A percentile compares a stretch with the other conserved stretches of the same genome.
Conservation (phyloP, 2,797 vertebrate species). For the Anguilla anguilla region DNA sequence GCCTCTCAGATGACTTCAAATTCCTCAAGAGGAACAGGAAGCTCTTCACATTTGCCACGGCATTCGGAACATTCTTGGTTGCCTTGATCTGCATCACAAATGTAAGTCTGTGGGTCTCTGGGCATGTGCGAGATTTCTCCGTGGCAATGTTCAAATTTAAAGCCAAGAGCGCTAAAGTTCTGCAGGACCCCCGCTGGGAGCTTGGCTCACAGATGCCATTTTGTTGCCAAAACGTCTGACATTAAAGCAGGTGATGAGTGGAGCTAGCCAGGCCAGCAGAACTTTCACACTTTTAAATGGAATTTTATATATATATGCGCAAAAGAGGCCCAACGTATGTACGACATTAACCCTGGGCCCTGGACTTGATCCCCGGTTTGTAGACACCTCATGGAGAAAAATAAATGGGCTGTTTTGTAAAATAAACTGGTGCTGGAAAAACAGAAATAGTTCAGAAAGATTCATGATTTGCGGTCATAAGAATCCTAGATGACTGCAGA, state of each 20-base stretch:
- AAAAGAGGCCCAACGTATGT: neutral
- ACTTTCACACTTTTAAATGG: neutral
- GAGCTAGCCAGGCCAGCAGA: neutral
- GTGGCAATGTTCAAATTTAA: slow-evolving; percentile 3
- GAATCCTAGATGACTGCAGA: too few relatives aligned
- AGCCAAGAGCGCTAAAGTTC: neutral
- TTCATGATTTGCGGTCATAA: neutral
- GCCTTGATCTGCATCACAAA: slow-evolving; percentile 92
- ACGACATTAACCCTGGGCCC: too few relatives aligned
- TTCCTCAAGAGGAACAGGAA: slow-evolving; percentile 92
- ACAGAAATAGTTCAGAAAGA: neutral
- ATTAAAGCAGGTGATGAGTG: neutral
- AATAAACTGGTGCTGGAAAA: neutral
- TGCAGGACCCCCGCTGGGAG: neutral
- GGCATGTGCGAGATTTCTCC: neutral
- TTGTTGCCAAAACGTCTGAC: neutral
- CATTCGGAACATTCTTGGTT: slow-evolving; percentile 87
- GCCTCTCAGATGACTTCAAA: slow-evolving; percentile 91
- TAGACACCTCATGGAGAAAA: neutral
- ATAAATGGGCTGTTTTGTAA: neutral
- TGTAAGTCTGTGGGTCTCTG: slow-evolving; percentile 70
- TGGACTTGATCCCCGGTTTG: neutral
- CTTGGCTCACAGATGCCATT: neutral
- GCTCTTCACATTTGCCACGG: slow-evolving; percentile 86
- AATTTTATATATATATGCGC: neutral